Evolutionary conservation across 2,888 invertebrate genomes (phyloP).

Genomic region (Pterostichus madidus): DNA sequence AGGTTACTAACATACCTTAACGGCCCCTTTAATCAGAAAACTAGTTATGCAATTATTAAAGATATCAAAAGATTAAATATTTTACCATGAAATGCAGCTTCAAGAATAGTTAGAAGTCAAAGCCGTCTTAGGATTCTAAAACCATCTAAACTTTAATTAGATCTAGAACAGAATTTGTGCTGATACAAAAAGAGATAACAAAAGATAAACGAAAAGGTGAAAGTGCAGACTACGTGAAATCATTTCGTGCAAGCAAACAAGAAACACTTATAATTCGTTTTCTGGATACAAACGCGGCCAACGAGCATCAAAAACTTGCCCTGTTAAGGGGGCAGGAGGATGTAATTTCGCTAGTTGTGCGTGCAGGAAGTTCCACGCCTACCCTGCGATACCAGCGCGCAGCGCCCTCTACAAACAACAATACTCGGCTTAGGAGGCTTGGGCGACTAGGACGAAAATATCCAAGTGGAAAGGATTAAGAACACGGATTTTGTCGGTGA

Average conservation of each 20-base stretch:
- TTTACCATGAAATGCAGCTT: too few relatives aligned
- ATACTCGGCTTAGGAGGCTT: conserved; percentile 15
- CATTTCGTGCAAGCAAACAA: conserved; percentile 11
- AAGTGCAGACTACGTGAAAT: not conserved
- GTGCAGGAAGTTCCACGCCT: conserved; percentile 14
- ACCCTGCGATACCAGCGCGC: not conserved
- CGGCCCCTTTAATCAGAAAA: too few relatives aligned
- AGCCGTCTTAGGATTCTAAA: too few relatives aligned
- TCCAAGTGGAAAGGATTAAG: conserved; percentile 27
- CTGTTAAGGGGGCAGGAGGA: not conserved
- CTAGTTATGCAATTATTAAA: too few relatives aligned
- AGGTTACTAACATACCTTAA: too few relatives aligned
- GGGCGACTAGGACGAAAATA: conserved; percentile 3
- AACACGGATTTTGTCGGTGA: conserved; percentile 7
- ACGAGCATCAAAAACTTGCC: conserved; percentile 12
- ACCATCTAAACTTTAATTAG: too few relatives aligned
- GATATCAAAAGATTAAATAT: too few relatives aligned
- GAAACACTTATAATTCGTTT: conserved; percentile 44
- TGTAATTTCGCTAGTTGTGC: conserved; percentile 43
- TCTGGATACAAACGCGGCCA: conserved; percentile 18
- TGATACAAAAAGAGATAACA: not conserved
- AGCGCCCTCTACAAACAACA: conserved; percentile 39
- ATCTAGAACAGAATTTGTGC: too few relatives aligned
- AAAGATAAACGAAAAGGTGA: conserved; percentile 19
- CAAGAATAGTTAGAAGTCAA: too few relatives aligned